Conservation (phyloP, 2,113 vertebrate genomes). For the Polypterus senegalus region DNA sequence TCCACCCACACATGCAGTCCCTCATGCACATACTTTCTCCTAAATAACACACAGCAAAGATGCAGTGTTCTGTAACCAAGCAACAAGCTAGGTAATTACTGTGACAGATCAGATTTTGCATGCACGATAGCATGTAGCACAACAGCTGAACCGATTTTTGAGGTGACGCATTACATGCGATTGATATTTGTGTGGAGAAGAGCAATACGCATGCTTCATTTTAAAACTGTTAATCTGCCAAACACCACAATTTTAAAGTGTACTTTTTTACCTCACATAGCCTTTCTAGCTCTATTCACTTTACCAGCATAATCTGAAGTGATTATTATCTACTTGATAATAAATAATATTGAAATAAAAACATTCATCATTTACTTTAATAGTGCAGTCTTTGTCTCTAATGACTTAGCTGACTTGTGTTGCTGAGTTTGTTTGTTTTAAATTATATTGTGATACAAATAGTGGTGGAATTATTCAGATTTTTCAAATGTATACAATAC, state of each 20-base stretch:
- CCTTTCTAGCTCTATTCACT: constrained; percentile 13
- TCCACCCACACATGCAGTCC: too few relatives aligned
- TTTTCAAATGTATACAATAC: too few relatives aligned
- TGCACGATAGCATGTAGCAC: constrained; percentile 21
- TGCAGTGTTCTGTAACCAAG: constrained; percentile 62
- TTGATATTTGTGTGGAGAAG: constrained; percentile 43
- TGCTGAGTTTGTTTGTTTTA: too few relatives aligned
- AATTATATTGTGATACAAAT: too few relatives aligned
- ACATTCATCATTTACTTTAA: too few relatives aligned
- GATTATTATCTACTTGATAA: too few relatives aligned
- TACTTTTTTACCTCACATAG: constrained; percentile 25
- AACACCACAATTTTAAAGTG: constrained; percentile 36
- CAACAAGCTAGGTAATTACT: constrained; percentile 68
- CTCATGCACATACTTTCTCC: constrained; percentile 16
- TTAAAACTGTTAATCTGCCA: too few relatives aligned
- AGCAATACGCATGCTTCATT: constrained; percentile 42
- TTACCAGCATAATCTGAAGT: too few relatives aligned
- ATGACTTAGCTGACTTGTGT: too few relatives aligned
- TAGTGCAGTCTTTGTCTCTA: too few relatives aligned
- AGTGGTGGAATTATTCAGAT: too few relatives aligned
- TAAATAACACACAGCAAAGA: constrained; percentile 38
- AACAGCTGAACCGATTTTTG: constrained; percentile 47
- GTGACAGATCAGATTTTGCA: constrained; percentile 41
- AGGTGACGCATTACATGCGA: constrained; percentile 55
- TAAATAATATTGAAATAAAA: too few relatives aligned